Evolutionary conservation across 2,113 vertebrate species (phyloP), one percentile per base, ranked within the genome.

Genomic region (Stegostoma tigrinum): DNA sequence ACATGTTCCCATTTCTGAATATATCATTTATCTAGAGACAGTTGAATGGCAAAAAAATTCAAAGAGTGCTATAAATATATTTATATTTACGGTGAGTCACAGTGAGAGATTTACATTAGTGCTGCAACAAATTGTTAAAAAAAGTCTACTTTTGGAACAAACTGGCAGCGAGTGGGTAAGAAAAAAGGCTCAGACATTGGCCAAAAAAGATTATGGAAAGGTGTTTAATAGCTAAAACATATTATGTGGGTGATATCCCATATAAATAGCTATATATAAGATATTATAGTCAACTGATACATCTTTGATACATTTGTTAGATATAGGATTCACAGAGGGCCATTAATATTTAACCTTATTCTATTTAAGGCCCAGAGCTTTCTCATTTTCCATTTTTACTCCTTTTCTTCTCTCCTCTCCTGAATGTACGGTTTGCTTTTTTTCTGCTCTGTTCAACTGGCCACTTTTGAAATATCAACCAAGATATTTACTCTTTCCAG

Each of bases 81-180:
- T 95, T 75, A 95, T 72, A 72, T 95, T 95, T 95, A 95, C 93
- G 48, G 94, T 95, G 94, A 95, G 42, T 95, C 94, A 95, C 94
- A 48, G 67, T 14, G 23, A 72, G 24, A 95, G 68, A 95, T 95
- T 95, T 95, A 72, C 23, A 95, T 72, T 95, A 95, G 24, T 38
- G 19, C 67, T 95, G 68, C 68, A 34, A 52, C 38, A 72, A 48
- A 52, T 30, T 94, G 70, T 95, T 95, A 48, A 95, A 95, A 61
- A 95, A 42, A 21, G 68, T 48, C 67, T 95, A 95, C 72, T 48
- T 95, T 72, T 70, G 67, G 38, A 48, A 48, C 24, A 48, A 95
- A 95, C 93, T 72, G 93, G 38, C 23, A 95, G 6, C 52, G 93
- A 95, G 87, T 34, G 52, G 52, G 68, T 95, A 95, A 72, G 42